phyloP scores from a whole-genome alignment of 2,888 invertebrate genomes.

The Zeuzera pyrina region DNA sequence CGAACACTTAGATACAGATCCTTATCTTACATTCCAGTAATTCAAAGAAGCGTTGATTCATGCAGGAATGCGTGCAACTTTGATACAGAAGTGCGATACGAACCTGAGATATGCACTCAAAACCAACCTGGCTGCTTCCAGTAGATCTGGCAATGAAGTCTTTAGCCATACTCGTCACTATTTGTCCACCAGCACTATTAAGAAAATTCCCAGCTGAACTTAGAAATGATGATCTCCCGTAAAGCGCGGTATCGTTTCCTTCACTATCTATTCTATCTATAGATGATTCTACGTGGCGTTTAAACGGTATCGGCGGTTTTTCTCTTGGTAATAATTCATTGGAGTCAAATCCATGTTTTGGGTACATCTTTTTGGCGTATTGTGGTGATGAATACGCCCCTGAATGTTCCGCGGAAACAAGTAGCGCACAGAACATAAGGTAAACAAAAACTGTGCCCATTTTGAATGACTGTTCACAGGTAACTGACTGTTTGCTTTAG shows the following conservation, averaged over 20 bases:
- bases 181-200: constrained; percentile 61
- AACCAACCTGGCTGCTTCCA: constrained; percentile 79
- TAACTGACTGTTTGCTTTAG: constrained; percentile 22
- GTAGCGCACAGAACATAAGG: constrained; percentile 26
- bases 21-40: too few species aligned
- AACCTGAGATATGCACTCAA: constrained; percentile 69
- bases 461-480: constrained; percentile 22
- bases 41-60: constrained; percentile 20
- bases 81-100: constrained; percentile 47
- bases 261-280: constrained; percentile 40
- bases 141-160: constrained; percentile 79
- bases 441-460: constrained; percentile 41
- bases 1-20: not conserved
- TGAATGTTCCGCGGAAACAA: constrained; percentile 44
- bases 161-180: constrained; percentile 75
- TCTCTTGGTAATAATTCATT: constrained; percentile 50
- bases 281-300: constrained; percentile 25
- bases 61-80: constrained; percentile 41
- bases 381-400: constrained; percentile 70
- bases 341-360: constrained; percentile 44
- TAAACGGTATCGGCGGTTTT: constrained; percentile 36
- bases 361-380: constrained; percentile 66
- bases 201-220: constrained; percentile 55
- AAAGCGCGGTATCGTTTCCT: constrained; percentile 35
- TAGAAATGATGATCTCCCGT: constrained; percentile 47